Conservation (phyloP, 2,888 invertebrate species). For the Acrocyrtus sp. region DNA sequence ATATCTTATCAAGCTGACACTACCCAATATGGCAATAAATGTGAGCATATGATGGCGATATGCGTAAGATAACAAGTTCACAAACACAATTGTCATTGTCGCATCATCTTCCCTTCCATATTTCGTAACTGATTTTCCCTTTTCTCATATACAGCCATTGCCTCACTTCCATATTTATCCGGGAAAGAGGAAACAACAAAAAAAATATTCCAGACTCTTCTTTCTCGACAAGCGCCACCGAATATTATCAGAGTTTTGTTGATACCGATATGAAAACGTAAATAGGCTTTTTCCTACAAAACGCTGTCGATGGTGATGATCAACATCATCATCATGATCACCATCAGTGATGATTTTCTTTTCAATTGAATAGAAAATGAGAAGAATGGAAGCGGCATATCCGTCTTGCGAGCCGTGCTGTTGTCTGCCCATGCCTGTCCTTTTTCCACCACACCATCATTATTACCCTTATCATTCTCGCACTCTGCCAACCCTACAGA, state of each 20-base stretch:
- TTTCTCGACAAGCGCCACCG: no score
- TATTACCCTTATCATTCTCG: no score
- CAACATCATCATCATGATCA: not conserved
- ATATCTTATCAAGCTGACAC: no score
- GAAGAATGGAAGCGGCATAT: not conserved
- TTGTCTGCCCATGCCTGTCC: not conserved
- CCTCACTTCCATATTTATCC: not conserved
- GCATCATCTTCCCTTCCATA: not conserved
- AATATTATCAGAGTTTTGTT: not conserved
- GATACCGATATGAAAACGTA: no score
- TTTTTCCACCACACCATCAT: not conserved
- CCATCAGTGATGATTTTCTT: not conserved
- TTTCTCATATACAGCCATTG: no score
- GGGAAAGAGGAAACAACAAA: not conserved
- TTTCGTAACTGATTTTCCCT: no score
- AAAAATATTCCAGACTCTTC: not conserved
- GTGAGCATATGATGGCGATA: not conserved
- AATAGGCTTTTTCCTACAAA: not conserved
- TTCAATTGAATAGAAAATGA: not conserved
- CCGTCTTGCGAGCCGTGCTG: no score
- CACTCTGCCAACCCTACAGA: no score
- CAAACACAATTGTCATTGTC: not conserved
- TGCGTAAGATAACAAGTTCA: not conserved
- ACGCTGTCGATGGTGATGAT: constrained; percentile 2
- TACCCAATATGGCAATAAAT: no score